Conservation (phyloP, 2,113 vertebrate species). For the Candoia aspera region DNA sequence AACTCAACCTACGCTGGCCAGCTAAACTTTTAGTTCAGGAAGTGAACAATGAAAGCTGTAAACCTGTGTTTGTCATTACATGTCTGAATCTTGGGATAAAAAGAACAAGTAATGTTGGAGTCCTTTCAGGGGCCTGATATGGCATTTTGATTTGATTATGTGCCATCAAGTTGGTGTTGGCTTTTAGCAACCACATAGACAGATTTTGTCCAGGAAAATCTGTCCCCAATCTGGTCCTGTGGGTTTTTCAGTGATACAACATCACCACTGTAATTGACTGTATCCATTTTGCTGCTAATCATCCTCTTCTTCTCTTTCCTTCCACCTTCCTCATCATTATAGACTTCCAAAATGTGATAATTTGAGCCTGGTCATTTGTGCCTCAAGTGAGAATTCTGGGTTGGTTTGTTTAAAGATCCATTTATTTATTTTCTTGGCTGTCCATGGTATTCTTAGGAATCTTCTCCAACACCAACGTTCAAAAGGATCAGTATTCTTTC, state of each 20-base stretch:
- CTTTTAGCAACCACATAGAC: background rate
- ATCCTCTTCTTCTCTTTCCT: background rate
- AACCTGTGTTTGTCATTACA: background rate
- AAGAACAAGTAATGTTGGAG: background rate
- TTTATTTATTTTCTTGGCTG: background rate
- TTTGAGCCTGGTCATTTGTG: background rate
- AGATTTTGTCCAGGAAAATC: background rate
- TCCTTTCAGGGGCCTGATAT: background rate
- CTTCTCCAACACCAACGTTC: background rate
- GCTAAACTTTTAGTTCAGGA: background rate
- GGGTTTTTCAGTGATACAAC: background rate
- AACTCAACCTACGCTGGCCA: background rate
- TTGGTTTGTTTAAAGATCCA: background rate
- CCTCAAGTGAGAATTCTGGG: background rate
- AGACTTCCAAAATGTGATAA: background rate
- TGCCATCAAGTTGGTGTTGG: background rate
- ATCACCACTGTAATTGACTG: background rate
- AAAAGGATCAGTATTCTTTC: background rate
- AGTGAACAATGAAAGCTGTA: background rate
- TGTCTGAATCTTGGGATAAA: background rate
- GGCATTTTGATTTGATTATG: background rate
- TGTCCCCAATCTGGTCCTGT: background rate
- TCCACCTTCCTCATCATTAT: background rate
- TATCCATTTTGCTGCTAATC: background rate
- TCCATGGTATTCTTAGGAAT: background rate